These are phyloP conservation scores for Harpegnathos saltator DNA, from an alignment of 1,140 invertebrate species.

Conservation along the genomic window DNA sequence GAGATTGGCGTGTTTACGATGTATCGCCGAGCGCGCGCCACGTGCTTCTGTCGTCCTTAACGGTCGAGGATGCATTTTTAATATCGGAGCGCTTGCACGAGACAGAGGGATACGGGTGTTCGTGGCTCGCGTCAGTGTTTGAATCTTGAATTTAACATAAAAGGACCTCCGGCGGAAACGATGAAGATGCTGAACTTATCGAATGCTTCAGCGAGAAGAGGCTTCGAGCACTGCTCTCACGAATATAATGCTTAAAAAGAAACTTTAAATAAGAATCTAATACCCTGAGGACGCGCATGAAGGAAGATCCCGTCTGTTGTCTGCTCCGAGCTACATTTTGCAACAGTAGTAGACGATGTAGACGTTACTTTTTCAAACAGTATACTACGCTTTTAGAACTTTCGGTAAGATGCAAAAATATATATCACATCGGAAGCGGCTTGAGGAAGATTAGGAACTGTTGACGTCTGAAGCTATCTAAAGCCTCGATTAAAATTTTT, in stretches of 20 bases:
- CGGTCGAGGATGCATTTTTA: not conserved
- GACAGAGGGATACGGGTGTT: too few relatives aligned
- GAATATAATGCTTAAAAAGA: not conserved
- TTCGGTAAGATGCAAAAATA: not conserved
- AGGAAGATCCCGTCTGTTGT: not conserved
- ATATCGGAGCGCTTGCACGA: not conserved
- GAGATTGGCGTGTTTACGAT: not conserved
- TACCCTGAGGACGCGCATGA: not conserved
- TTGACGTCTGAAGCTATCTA: too few relatives aligned
- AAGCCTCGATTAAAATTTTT: too few relatives aligned
- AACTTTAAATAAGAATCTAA: constrained; percentile 11
- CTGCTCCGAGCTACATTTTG: not conserved
- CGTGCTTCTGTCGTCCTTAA: not conserved
- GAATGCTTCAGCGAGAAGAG: not conserved
- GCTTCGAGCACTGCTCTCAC: too few relatives aligned
- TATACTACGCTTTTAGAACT: constrained; percentile 1
- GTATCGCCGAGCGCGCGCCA: not conserved
- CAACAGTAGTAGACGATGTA: not conserved
- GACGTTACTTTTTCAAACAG: too few relatives aligned
- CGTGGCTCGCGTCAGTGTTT: too few relatives aligned
- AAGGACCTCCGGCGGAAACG: too few relatives aligned
- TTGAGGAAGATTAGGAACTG: not conserved
- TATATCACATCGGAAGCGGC: not conserved
- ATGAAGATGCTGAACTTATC: not conserved
- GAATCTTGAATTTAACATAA: too few relatives aligned